These are phyloP conservation scores for Coracopsis vasa DNA, from an alignment of 2,113 vertebrate genomes.

Conservation along the genomic window DNA sequence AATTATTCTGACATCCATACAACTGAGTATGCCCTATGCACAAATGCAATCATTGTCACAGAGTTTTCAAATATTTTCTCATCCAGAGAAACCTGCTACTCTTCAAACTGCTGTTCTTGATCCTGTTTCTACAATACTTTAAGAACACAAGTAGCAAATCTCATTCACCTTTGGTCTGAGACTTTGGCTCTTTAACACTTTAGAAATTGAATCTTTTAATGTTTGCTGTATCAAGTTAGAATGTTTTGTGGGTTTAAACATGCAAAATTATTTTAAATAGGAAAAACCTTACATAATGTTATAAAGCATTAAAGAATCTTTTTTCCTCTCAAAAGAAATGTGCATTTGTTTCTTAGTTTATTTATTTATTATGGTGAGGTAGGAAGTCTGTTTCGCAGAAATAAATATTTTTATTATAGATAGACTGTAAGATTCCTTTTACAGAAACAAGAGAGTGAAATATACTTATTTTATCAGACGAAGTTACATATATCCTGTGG, in stretches of 20 bases:
- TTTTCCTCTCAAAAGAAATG: fast-evolving
- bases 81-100: neutral
- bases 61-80: neutral
- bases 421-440: neutral
- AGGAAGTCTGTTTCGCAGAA: neutral
- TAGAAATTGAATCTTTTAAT: neutral
- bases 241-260: neutral
- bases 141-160: neutral
- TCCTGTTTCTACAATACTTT: neutral
- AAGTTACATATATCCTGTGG: fast-evolving
- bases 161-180: neutral
- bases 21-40: neutral
- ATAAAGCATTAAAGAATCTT: fast-evolving
- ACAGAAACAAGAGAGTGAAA: neutral
- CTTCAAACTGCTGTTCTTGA: neutral
- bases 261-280: neutral
- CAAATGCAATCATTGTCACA: neutral
- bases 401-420: neutral
- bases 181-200: neutral
- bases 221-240: neutral
- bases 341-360: no score
- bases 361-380: fast-evolving
- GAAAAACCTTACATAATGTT: neutral
- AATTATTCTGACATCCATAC: neutral
- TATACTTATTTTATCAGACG: neutral